These are phyloP conservation scores for Parazoanthus atlanticus DNA, from an alignment of 92 coral and sea anemone species.

Conservation along the genomic window DNA sequence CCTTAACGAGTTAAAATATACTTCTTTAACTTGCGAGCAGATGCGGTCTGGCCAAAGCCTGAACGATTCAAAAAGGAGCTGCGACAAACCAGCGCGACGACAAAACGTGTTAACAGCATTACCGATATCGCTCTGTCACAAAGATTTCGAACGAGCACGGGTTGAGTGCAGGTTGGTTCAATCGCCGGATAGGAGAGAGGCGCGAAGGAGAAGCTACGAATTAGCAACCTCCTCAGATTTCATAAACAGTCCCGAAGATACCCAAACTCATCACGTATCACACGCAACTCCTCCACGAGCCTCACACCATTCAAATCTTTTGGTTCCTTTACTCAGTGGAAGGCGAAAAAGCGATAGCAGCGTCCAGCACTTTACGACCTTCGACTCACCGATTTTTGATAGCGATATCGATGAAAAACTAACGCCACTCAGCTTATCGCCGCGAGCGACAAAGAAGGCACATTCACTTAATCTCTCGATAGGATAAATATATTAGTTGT, in stretches of 20 bases:
- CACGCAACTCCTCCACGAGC: background rate
- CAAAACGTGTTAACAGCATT: background rate
- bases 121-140: background rate
- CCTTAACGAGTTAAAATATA: background rate
- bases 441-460: slow-evolving; percentile 6
- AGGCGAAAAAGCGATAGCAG: slow-evolving; percentile 22
- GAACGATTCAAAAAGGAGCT: background rate
- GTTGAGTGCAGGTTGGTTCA: background rate
- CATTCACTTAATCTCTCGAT: background rate
- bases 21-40: background rate
- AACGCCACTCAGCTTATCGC: slow-evolving; percentile 16
- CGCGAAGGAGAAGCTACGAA: slow-evolving; percentile 12
- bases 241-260: background rate
- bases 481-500: background rate
- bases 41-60: background rate
- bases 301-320: background rate
- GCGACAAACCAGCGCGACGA: background rate
- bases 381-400: slow-evolving; percentile 34
- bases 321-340: slow-evolving; percentile 19
- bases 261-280: background rate
- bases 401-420: slow-evolving; percentile 12
- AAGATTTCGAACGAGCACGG: background rate
- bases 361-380: background rate
- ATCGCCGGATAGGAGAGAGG: background rate
- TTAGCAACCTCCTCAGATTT: background rate